A percentile compares a stretch with the other conserved stretches of the same genome.
These are phyloP conservation scores for Sisor rabdophorus DNA, from an alignment of 2,113 vertebrate species.

Conservation along the genomic window DNA sequence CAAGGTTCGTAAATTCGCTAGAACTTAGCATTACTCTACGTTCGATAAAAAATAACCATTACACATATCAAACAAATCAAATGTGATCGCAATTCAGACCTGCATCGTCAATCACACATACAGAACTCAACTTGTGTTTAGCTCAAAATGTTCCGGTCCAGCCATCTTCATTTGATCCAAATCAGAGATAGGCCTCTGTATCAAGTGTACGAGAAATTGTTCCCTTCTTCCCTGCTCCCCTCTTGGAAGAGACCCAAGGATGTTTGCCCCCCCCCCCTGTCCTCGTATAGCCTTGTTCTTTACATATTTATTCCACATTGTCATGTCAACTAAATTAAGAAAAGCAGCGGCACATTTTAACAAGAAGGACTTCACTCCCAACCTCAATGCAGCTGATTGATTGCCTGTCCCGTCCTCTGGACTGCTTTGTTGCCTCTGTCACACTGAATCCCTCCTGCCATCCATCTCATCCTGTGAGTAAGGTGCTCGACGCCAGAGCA, in stretches of 20 bases:
- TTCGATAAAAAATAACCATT: too few relatives aligned
- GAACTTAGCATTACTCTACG: neutral
- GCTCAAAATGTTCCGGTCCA: neutral
- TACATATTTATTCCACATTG: neutral
- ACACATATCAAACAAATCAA: neutral
- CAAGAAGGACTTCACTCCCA: slow-evolving; percentile 2
- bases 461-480: slow-evolving; percentile 36
- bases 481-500: slow-evolving; percentile 1
- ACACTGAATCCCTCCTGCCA: slow-evolving; percentile 36
- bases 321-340: slow-evolving; percentile 8
- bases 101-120: neutral
- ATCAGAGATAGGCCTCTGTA: neutral
- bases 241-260: neutral
- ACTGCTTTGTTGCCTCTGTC: slow-evolving; percentile 44
- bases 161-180: slow-evolving; percentile 19
- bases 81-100: neutral
- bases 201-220: neutral
- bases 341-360: slow-evolving; percentile 17
- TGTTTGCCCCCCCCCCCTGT: neutral
- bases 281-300: slow-evolving; percentile 16
- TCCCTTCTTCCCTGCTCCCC: neutral
- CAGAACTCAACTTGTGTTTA: neutral
- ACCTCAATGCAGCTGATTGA: slow-evolving; percentile 31
- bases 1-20: neutral
- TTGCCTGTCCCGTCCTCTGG: slow-evolving; percentile 34